phyloP scores from a whole-genome alignment of 2,113 vertebrate genomes.

The Alosa alosa region DNA sequence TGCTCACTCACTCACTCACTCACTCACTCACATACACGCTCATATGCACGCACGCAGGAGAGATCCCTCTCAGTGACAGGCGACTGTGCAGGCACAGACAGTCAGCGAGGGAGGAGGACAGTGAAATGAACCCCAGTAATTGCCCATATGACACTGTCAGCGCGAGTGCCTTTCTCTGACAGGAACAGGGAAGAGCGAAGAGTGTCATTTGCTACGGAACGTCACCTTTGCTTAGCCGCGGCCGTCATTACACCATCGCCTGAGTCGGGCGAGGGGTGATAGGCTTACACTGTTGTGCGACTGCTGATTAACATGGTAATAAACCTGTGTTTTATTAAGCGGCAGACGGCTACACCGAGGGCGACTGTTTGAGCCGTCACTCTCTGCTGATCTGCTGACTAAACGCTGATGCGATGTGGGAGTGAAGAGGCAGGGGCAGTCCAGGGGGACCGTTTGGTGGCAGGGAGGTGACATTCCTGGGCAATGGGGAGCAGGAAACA shows the following conservation, averaged over 20 bases:
- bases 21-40: not conserved
- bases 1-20: not conserved
- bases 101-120: not conserved
- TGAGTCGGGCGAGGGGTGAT: not conserved
- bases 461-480: not conserved
- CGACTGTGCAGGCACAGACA: not conserved
- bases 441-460: not conserved
- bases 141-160: constrained; percentile 10
- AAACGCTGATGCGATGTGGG: not conserved
- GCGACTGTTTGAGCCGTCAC: not conserved
- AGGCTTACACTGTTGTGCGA: not conserved
- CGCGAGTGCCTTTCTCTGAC: not conserved
- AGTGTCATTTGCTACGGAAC: constrained; percentile 4
- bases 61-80: not conserved
- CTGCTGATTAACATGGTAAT: constrained; percentile 25
- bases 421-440: not conserved
- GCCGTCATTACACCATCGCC: not conserved
- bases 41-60: not conserved
- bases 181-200: not conserved
- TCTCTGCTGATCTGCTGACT: not conserved
- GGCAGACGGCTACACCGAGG: not conserved
- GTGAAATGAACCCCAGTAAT: constrained; percentile 7
- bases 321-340: constrained; percentile 24
- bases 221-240: constrained; percentile 14
- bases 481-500: not conserved